Conservation (phyloP, 2,113 vertebrate genomes). For the Gallinago paraguaiae region DNA sequence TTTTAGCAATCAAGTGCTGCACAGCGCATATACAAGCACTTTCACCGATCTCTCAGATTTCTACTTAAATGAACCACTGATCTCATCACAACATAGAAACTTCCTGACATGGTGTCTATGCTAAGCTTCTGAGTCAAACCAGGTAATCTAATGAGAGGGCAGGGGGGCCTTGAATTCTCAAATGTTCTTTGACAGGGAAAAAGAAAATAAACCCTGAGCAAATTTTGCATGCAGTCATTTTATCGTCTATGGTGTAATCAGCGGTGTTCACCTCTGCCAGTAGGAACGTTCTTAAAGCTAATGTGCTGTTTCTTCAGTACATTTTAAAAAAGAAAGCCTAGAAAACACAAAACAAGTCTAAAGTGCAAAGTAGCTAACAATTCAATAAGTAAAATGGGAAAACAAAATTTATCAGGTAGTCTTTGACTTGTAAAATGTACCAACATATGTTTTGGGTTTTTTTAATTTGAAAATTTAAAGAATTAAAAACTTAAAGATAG, state of each 20-base stretch:
- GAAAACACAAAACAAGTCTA: not conserved
- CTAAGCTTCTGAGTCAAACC: not conserved
- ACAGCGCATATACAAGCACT: not conserved
- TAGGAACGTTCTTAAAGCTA: not conserved
- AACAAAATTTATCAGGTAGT: not conserved
- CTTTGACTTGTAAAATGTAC: not conserved
- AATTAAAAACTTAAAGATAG: not conserved
- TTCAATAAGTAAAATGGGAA: not conserved
- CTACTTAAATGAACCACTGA: not conserved
- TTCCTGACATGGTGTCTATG: not conserved
- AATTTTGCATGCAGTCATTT: not conserved
- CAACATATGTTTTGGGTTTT: not conserved
- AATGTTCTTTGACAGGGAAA: not conserved
- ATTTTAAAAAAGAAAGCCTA: not conserved
- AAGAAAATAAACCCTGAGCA: not conserved
- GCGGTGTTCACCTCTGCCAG: not conserved
- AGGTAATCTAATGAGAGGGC: not conserved
- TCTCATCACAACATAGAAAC: not conserved
- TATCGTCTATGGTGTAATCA: not conserved
- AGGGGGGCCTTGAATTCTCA: not conserved
- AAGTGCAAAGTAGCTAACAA: not conserved
- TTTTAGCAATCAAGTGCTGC: not conserved
- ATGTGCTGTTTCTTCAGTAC: not conserved
- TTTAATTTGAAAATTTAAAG: not conserved
- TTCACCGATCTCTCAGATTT: not conserved